Evolutionary conservation across 2,797 vertebrate species (phyloP).

Genomic region (Serranus cabrilla): DNA sequence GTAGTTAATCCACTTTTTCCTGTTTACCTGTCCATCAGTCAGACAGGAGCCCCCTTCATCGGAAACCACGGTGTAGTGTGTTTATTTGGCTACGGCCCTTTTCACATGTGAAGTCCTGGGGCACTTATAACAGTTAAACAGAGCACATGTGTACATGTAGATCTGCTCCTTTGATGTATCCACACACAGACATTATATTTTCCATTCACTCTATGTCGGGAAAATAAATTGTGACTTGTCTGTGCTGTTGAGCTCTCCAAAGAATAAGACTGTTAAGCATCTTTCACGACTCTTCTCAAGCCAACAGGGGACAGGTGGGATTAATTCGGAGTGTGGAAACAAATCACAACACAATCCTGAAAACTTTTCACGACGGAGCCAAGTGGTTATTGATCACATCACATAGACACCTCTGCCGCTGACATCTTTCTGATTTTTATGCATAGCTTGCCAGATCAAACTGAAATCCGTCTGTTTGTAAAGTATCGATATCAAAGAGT

Average conservation of each 20-base stretch:
- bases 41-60: constrained; percentile 61
- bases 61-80: constrained; percentile 56
- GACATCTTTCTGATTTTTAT: constrained; percentile 39
- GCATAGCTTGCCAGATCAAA: constrained; percentile 39
- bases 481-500: constrained; percentile 52
- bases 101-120: constrained; percentile 53
- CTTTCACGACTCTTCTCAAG: constrained; percentile 50
- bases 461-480: constrained; percentile 32
- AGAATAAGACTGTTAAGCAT: constrained; percentile 48
- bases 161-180: constrained; percentile 34
- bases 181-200: constrained; percentile 31
- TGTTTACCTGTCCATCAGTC: constrained; percentile 80
- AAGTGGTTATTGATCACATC: constrained; percentile 55
- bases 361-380: constrained; percentile 34
- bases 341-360: constrained; percentile 55
- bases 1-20: constrained; percentile 79
- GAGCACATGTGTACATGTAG: constrained; percentile 39
- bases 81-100: constrained; percentile 68
- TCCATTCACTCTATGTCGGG: constrained; percentile 37
- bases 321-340: constrained; percentile 56
- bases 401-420: constrained; percentile 25
- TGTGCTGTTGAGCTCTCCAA: constrained; percentile 39
- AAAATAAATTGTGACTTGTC: constrained; percentile 53
- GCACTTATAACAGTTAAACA: constrained; percentile 48
- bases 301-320: constrained; percentile 52